Evolutionary conservation across 2,113 vertebrate genomes (phyloP), one percentile per base, ranked within the genome.

Genomic region (Ictidomys tridecemlineatus): DNA sequence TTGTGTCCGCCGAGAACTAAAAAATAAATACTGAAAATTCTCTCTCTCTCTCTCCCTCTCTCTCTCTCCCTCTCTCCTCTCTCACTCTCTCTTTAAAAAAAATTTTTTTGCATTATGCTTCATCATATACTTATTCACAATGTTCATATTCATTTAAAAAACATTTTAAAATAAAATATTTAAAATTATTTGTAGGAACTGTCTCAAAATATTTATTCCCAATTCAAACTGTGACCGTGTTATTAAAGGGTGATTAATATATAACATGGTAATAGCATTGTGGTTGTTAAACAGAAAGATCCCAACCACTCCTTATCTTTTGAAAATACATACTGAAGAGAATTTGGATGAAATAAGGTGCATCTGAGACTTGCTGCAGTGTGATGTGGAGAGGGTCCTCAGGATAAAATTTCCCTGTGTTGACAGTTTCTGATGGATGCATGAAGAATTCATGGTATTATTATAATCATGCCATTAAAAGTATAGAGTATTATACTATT

Each of bases 131-230:
- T 93, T 85, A 72, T 79, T 17, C 45, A 37, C 37, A 56, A 65
- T 90, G 10, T 37, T 86, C 85, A 28, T 58, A 28, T 74, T 74
- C 26, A 80, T 91, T 42, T 72, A 80, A 74, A 74, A 73, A 85
- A 65, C 65, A 65, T 78, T 78, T 89, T 65, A 53, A 30, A 95
- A 26, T 70, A 53, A 85, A 78, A 84, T 63, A 34, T 84, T 85
- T 70, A 37, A n/a, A 91, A 78, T 78, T 85, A 70, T 32, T 84
- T 78, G 6, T 37, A 22, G 51, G 63, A 78, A 13, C 42, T 56
- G 78, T 84, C 32, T 85, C 45, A 61, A 77, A 78, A 78, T 30
- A 85, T 77, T 76, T 26, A 22, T 79, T 85, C 63, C 63, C 63
- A 48, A 51, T 72, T 85, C 39, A 53, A 67, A 84, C 58, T 34